Evolutionary conservation across 2,113 vertebrate species (phyloP), one percentile per base, ranked within the genome.

Genomic region (Poeciliopsis prolifica): DNA sequence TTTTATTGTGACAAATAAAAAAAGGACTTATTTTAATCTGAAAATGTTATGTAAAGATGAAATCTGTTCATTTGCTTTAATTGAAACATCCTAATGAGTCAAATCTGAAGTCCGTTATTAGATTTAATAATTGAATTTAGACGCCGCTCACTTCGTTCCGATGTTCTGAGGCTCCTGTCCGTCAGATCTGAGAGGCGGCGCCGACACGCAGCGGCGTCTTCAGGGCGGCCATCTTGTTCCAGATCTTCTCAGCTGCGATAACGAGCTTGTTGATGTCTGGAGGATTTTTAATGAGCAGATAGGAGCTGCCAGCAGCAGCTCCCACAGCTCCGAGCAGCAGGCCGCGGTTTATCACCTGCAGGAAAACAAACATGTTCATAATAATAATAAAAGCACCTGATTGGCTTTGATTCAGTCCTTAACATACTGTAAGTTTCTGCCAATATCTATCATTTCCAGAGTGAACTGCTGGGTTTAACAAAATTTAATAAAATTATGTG

Each of bases 311-410:
- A 13, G 94, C 19, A 54, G 84, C 65, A 26, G 85, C 91, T 6
- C 83, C 78, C 13, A 83, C 68, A 8, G 91, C 95, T 78, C 86
- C 74, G 3, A 95, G 13, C 61, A 95, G 83, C 64, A 97, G 90
- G 42, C 95, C 91, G 30, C 51, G 42, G 83, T 95, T 94, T 87
- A 97, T 95, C 42, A 96, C 81, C 96, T 97, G 92, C 11, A 74
- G 17, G 66, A n/a, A 63, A 62, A 65, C 0, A 2, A 54, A 42
- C 3, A 62, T n/a, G 22, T n/a, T 35, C 9, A 35, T 10, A 10
- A 35, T 58, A 28, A 60, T 54, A 28, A 60, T 17, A 65, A 24
- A 48, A 48, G 15, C 44, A 26, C 61, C 4, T 30, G n/a, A 61
- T 29, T 17, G 3, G 9, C 28, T 65, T 62, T 22, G 35, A 19